Percentiles rank a stretch among this genome's conserved stretches.
phyloP scores from a whole-genome alignment of 2,888 invertebrate species.

The Amphipoea lucens region DNA sequence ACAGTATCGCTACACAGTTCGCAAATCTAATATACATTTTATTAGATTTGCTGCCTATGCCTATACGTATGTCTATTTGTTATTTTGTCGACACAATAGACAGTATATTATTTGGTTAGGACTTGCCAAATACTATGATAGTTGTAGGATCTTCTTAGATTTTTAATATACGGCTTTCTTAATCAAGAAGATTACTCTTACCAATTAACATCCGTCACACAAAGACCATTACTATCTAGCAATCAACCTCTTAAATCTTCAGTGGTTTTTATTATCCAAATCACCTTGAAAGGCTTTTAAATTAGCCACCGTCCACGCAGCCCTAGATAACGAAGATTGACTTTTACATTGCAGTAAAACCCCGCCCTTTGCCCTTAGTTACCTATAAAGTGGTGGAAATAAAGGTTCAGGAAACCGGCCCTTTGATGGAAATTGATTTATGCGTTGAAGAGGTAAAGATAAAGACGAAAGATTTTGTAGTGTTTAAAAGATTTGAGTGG shows the following conservation, averaged over 20 bases:
- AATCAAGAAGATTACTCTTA: neutral
- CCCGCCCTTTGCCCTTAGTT: constrained; percentile 57
- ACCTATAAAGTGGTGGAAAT: constrained; percentile 58
- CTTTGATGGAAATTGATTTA: constrained; percentile 64
- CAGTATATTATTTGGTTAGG: neutral
- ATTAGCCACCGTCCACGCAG: constrained; percentile 66
- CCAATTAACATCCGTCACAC: neutral
- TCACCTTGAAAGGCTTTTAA: constrained; percentile 71
- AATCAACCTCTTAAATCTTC: constrained; percentile 36
- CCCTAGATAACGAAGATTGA: constrained; percentile 78
- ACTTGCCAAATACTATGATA: neutral
- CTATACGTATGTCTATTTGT: neutral
- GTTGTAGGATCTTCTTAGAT: neutral
- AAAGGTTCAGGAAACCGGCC: constrained; percentile 42
- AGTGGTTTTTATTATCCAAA: constrained; percentile 35
- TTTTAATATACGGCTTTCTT: neutral
- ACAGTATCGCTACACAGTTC: neutral
- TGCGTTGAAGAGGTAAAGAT: constrained; percentile 30
- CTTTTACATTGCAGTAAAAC: constrained; percentile 76
- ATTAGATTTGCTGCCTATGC: neutral
- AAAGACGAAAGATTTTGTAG: neutral
- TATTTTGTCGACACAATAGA: neutral
- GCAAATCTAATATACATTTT: neutral
- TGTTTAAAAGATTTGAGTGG: neutral
- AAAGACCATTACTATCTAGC: constrained; percentile 8